Evolutionary conservation across 2,888 invertebrate genomes (phyloP).

Genomic region (Agrotis segetum): DNA sequence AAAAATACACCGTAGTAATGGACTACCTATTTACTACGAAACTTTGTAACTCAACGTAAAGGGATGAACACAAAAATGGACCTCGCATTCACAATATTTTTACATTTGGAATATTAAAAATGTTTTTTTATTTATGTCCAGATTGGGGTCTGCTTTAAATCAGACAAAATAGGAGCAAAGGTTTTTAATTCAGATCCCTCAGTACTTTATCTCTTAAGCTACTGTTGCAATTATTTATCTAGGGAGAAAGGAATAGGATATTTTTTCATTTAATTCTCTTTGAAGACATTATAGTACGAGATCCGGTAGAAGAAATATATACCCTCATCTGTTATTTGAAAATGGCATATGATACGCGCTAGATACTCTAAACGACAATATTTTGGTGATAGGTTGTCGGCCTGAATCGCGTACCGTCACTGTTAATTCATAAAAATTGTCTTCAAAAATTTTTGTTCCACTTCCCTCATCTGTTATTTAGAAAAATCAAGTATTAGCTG

Average conservation of each 20-base stretch:
- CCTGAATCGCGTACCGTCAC: too few species aligned
- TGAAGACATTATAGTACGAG: constrained; percentile 52
- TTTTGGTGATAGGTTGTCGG: too few species aligned
- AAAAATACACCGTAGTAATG: constrained; percentile 29
- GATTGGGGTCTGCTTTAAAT: constrained; percentile 40
- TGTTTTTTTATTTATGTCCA: constrained; percentile 40
- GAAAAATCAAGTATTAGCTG: too few species aligned
- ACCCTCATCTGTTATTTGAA: too few species aligned
- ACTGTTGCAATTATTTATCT: constrained; percentile 19
- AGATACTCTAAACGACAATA: too few species aligned
- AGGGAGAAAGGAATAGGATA: constrained; percentile 18
- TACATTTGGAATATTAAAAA: constrained; percentile 54
- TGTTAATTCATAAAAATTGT: too few species aligned
- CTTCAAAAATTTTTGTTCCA: too few species aligned
- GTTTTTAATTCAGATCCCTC: constrained; percentile 33
- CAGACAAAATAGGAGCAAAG: constrained; percentile 43
- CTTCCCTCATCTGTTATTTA: too few species aligned
- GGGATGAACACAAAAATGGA: constrained; percentile 33
- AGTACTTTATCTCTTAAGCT: constrained; percentile 16
- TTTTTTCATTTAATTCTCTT: constrained; percentile 52
- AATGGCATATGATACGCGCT: too few species aligned
- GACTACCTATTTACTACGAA: constrained; percentile 30
- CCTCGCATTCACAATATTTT: constrained; percentile 37
- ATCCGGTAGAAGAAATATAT: too few species aligned
- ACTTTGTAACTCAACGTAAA: constrained; percentile 50